Percentiles rank a stretch among this genome's conserved stretches.
Evolutionary conservation across 2,888 invertebrate genomes (phyloP).

Genomic region (Rhorus exstirpatorius): DNA sequence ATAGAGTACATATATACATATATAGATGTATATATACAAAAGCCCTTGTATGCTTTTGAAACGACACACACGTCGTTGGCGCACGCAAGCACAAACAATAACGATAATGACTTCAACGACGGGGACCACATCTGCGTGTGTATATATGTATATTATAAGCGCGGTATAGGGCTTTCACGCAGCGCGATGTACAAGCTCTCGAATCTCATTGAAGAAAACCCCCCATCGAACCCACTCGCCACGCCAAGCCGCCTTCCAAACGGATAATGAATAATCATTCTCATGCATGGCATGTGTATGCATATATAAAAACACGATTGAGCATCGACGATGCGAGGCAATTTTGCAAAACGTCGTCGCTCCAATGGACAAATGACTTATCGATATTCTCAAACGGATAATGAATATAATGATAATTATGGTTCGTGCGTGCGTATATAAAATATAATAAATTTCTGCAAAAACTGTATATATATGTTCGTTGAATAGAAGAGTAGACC

Average conservation of each 20-base stretch:
- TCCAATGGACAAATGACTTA: conserved; percentile 17
- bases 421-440: neutral
- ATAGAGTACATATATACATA: conserved; percentile 1
- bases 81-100: conserved; percentile 76
- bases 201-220: conserved; percentile 58
- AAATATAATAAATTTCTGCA: neutral
- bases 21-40: conserved; percentile 11
- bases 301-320: neutral
- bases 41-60: conserved; percentile 52
- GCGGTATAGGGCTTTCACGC: too few relatives aligned
- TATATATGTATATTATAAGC: too few relatives aligned
- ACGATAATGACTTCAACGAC: conserved; percentile 79
- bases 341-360: conserved; percentile 44
- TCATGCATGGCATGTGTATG: conserved; percentile 6
- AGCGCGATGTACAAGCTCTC: conserved; percentile 61
- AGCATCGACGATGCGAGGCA: conserved; percentile 21
- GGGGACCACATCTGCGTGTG: conserved; percentile 69
- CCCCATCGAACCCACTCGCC: conserved; percentile 29
- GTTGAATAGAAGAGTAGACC: too few relatives aligned
- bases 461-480: neutral
- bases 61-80: conserved; percentile 55
- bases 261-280: conserved; percentile 49
- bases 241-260: conserved; percentile 44
- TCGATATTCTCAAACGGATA: conserved; percentile 27
- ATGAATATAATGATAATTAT: conserved; percentile 61